phyloP scores from a whole-genome alignment of 2,113 vertebrate genomes.

The Pygoscelis adeliae region DNA sequence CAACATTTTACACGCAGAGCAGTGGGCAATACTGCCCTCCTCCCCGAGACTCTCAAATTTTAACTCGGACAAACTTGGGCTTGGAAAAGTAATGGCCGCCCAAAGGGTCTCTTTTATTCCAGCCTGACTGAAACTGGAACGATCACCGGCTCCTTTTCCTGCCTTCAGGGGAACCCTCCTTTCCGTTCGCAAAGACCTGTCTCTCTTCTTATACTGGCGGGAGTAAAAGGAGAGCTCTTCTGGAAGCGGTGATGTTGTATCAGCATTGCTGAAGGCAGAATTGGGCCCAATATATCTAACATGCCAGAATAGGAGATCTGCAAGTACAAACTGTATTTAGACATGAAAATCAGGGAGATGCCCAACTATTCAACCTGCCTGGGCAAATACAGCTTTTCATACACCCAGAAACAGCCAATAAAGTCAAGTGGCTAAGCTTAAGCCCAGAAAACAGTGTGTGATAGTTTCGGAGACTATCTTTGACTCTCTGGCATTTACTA shows the following conservation, averaged over 20 bases:
- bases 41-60: not conserved
- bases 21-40: not conserved
- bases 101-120: not conserved
- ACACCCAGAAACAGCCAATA: not conserved
- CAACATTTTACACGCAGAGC: not conserved
- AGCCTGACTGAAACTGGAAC: not conserved
- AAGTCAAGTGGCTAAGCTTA: not conserved
- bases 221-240: not conserved
- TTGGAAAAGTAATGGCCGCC: not conserved
- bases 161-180: not conserved
- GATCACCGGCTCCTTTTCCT: not conserved
- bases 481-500: not conserved
- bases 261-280: not conserved
- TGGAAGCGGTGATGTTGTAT: not conserved
- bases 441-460: not conserved
- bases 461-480: not conserved
- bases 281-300: not conserved
- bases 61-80: not conserved
- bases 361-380: slow-evolving; percentile 2
- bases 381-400: slow-evolving; percentile 3
- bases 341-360: slow-evolving; percentile 35
- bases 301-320: not conserved
- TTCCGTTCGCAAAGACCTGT: not conserved
- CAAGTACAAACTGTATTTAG: slow-evolving; percentile 29
- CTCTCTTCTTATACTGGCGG: not conserved